A percentile compares a stretch with the other conserved stretches of the same genome.
Conservation (phyloP, 2,113 vertebrate genomes). For the Xerus inauris region DNA sequence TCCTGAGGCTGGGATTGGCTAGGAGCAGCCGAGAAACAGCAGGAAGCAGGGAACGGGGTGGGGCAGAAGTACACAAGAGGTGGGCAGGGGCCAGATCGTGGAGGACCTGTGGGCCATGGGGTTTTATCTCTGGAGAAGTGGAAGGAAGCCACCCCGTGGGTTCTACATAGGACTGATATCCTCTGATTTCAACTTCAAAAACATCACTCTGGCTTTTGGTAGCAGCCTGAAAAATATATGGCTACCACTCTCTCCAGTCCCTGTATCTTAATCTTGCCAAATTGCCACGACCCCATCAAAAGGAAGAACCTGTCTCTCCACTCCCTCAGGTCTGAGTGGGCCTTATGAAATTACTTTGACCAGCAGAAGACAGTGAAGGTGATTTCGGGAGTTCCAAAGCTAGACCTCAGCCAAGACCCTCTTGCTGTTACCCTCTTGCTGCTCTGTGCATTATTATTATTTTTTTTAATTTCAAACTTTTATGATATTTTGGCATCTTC, state of each 20-base stretch:
- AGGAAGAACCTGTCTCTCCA: background rate
- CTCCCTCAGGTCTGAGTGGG: background rate
- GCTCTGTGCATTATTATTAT: background rate
- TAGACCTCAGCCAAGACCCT: background rate
- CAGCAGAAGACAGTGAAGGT: background rate
- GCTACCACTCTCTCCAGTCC: background rate
- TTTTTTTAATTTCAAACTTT: background rate
- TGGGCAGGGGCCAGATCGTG: background rate
- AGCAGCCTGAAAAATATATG: background rate
- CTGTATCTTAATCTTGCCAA: too few species aligned
- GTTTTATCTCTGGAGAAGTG: background rate
- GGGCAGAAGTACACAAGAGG: background rate
- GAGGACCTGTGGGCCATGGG: background rate
- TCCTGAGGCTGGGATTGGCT: background rate
- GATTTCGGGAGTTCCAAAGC: background rate
- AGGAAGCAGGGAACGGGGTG: background rate
- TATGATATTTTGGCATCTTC: background rate
- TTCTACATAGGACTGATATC: background rate
- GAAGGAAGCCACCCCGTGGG: background rate
- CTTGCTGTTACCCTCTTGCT: background rate
- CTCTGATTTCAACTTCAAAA: constrained; percentile 10
- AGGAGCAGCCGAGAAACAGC: background rate
- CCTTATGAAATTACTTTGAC: background rate
- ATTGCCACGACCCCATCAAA: background rate
- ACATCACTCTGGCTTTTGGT: background rate